Percentiles rank a stretch among this genome's conserved stretches.
Evolutionary conservation across 2,113 vertebrate species (phyloP).

Genomic region (Ptilonorhynchus violaceus): DNA sequence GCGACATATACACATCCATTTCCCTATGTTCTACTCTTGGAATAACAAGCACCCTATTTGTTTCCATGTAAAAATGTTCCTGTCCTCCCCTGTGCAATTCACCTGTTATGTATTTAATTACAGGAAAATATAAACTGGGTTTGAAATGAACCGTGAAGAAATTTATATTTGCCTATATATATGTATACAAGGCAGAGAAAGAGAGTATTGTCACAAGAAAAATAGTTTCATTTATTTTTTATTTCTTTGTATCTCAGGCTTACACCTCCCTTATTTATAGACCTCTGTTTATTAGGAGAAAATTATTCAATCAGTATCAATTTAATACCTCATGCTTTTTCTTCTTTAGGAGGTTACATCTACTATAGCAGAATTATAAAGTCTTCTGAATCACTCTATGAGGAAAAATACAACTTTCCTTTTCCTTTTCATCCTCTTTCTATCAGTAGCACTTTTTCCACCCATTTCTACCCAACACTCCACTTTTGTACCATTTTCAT

Average conservation of each 20-base stretch:
- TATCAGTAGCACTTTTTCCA: not conserved
- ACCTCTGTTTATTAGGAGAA: not conserved
- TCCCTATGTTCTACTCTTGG: slow-evolving; percentile 80
- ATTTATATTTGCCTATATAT: not conserved
- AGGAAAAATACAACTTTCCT: not conserved
- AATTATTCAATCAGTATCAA: not conserved
- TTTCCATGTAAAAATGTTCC: slow-evolving; percentile 89
- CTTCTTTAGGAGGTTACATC: not conserved
- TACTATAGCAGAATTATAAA: not conserved
- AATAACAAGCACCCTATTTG: slow-evolving; percentile 81
- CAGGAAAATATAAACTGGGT: not conserved
- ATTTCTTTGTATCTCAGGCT: not conserved
- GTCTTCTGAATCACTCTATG: not conserved
- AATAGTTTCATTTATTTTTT: not conserved
- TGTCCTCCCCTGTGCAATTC: slow-evolving; percentile 80
- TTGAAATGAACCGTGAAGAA: not conserved
- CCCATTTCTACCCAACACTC: not conserved
- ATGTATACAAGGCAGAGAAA: not conserved
- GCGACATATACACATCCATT: slow-evolving; percentile 77
- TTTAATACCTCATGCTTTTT: not conserved
- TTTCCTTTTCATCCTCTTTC: not conserved
- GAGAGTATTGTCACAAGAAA: not conserved
- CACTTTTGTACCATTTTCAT: not conserved
- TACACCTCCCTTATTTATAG: not conserved
- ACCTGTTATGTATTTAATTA: slow-evolving; percentile 56